phyloP scores from a whole-genome alignment of 2,113 vertebrate species.

The Pseudorasbora parva region DNA sequence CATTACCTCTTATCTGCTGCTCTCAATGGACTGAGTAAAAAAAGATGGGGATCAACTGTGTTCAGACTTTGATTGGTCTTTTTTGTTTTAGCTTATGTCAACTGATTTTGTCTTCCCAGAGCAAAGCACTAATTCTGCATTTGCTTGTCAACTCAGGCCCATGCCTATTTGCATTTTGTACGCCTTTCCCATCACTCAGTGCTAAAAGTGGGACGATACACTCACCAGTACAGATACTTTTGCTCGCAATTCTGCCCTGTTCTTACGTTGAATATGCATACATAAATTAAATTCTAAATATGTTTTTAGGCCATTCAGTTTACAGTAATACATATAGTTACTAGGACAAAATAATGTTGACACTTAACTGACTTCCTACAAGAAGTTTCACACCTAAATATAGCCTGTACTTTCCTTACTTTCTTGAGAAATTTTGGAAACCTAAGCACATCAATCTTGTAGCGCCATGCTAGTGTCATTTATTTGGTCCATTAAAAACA shows the following conservation, averaged over 20 bases:
- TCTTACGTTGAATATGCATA: background rate
- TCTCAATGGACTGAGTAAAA: conserved; percentile 12
- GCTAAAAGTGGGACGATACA: background rate
- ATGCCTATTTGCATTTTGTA: background rate
- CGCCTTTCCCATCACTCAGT: conserved; percentile 10
- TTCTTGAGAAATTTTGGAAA: conserved; percentile 1
- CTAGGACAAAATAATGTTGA: background rate
- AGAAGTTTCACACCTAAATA: conserved; percentile 5
- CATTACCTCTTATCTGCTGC: conserved; percentile 2
- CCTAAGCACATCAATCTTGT: background rate
- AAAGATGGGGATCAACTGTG: conserved; percentile 16
- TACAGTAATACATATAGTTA: too few species aligned
- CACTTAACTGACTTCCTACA: background rate
- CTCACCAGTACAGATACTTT: background rate
- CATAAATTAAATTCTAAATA: background rate
- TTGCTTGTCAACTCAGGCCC: conserved; percentile 17
- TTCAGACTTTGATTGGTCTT: conserved; percentile 29
- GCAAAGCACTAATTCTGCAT: conserved; percentile 24
- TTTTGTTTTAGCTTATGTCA: conserved; percentile 47
- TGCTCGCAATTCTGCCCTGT: background rate
- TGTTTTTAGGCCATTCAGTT: background rate
- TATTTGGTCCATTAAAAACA: background rate
- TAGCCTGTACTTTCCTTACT: background rate
- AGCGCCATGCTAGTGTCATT: background rate
- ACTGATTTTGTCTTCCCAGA: conserved; percentile 29